These are phyloP conservation scores for Atherinosoma microstoma DNA, from an alignment of 2,797 vertebrate species.

Conservation along the genomic window DNA sequence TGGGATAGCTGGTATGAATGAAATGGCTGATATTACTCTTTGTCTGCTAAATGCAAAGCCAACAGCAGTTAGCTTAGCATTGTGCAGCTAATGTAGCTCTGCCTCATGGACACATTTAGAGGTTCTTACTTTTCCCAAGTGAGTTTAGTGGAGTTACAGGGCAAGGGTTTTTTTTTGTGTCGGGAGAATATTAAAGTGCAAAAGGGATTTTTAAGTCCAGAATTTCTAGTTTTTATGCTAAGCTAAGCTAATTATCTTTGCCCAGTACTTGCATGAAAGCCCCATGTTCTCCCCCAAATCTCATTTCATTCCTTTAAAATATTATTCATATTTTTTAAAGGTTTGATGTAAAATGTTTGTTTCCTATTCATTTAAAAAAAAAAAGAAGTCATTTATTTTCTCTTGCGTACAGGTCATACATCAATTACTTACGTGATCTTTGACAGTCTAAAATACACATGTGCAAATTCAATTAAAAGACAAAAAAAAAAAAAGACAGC, in stretches of 20 bases:
- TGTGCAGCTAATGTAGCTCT: not conserved
- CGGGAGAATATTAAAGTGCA: too few species aligned
- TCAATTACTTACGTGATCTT: constrained; percentile 26
- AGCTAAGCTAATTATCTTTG: not conserved
- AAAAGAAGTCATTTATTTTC: not conserved
- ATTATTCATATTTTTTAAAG: not conserved
- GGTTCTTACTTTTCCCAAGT: too few species aligned
- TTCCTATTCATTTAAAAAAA: not conserved
- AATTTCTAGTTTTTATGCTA: not conserved
- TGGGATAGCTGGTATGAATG: not conserved
- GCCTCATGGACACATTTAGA: not conserved
- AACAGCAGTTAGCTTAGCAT: not conserved
- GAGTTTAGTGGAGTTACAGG: too few species aligned
- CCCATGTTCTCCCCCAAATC: not conserved
- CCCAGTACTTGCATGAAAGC: not conserved
- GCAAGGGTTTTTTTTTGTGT: too few species aligned
- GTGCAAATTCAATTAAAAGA: constrained; percentile 62
- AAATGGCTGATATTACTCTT: not conserved
- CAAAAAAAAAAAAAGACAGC: constrained; percentile 30
- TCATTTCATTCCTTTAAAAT: not conserved
- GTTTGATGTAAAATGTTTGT: not conserved
- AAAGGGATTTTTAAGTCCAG: not conserved
- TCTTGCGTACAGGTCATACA: not conserved
- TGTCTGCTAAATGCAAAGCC: not conserved
- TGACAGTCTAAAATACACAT: constrained; percentile 27